Base-by-base conservation (phyloP, 30 jellyfish, hydroid and myxozoan genomes). In the Rhopilema esculentum region DNA sequence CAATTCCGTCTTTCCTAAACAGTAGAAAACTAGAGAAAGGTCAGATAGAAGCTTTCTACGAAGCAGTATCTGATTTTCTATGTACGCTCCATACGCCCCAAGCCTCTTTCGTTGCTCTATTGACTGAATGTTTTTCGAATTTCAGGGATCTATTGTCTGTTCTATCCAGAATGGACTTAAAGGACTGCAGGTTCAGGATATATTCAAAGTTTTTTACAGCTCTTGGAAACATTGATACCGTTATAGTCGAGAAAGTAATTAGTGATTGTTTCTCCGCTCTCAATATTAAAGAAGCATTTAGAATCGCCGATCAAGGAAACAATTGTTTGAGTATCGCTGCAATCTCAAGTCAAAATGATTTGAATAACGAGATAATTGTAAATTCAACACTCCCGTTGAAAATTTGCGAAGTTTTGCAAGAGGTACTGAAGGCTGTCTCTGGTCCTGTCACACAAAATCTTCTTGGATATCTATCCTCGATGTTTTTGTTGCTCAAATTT, bases 311-410 rank as follows among this genome's bases (percentile, higher is more conserved):
- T 16, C 73, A 28, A 22, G 90, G 32, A 21, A 65, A n/a, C 22
- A 27, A 53, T 24, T 28, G 26, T 1, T 24, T 80, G 26, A 6
- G 40, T 28, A 49, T 66, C 16, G 53, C 75, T 20, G 67, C 90
- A 66, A 30, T 48, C 1, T 9, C 65, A 68, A 19, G 81, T 18
- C 90, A 66, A 28, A 80, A 66, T 65, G 82, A 80, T n/a, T 12
- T 8, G 27, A 80, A 25, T 24, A 51, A 28, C 53, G 65, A 65
- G 51, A 25, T 23, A 1, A 16, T 65, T 4, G 68, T 80, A 17
- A 20, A 66, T 0, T 66, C 83, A 32, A 9, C 50, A 7, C 80
- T 80, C 23, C 90, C 90, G 26, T 66, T 81, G 25, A 80, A 28
- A 24, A 40, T 80, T 6, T 80, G 82, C 73, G 49, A 33, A n/a